Evolutionary conservation across 1,140 invertebrate species (phyloP), one percentile per base, ranked within the genome.

Genomic region (Sesamia nonagrioides): DNA sequence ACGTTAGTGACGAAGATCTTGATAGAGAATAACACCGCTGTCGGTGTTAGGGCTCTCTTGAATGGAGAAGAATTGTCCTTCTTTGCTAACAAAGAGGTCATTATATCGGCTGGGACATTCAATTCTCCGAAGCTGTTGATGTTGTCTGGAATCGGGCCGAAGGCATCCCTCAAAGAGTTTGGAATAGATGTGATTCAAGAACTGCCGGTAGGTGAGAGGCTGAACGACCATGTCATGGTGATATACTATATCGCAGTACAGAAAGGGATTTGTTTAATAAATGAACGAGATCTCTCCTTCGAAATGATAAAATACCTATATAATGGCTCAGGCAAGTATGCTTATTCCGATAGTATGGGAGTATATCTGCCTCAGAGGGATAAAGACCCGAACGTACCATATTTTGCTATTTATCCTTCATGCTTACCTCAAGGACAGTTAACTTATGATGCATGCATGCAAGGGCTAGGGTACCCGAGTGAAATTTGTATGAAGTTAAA

Each of bases 171-270:
- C 37, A 71, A 91, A 52, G 75, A 91, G 4, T 81, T 95, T 5
- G 92, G 88, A 4, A 96, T 97, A 8, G 76, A 92, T 0, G 83
- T 96, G 0, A 84, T 96, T 0, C 77, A 92, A 66, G 96, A 97
- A 82, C 91, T 97, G 6, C 96, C 97, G 0, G 97, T 98, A 0
- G 97, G 97, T 0, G 88, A 96, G 8, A 97, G 98, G 89, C 95
- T 98, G 0, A 96, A 97, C 78, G 96, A 97, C 79, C 96, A 97
- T 83, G 96, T 97, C 0, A 97, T 97, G 96, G 97, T 97, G 1
- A 96, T 93, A 2, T 89, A 80, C 13, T 91, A 87, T 63, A 63
- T 94, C 18, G 85, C 87, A n/a, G 85, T 84, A 3, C 85, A 93
- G 6, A 88, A 84, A 17, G 91, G 91, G 0, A 93, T 91, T 6